A percentile compares a stretch with the other conserved stretches of the same genome.
These are phyloP conservation scores for Autographa pulchrina DNA, from an alignment of 2,888 invertebrate species.

Conservation along the genomic window DNA sequence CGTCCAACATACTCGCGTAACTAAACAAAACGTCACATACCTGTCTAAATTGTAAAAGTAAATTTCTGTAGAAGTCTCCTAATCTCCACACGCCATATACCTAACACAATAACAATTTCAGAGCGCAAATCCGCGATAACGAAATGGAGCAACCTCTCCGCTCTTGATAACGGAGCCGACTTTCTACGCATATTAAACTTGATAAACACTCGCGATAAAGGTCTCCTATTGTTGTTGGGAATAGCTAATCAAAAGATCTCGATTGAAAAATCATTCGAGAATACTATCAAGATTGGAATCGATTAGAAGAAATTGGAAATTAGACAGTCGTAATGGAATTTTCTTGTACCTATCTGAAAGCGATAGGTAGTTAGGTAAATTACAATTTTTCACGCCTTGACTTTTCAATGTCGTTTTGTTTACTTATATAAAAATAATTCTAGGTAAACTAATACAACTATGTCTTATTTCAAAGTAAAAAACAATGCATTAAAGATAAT, in stretches of 20 bases:
- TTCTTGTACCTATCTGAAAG: conserved; percentile 31
- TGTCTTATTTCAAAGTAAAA: not conserved
- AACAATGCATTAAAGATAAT: no score
- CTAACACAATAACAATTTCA: conserved; percentile 83
- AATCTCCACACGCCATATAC: conserved; percentile 82
- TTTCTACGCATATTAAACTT: conserved; percentile 87
- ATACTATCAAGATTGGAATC: conserved; percentile 70
- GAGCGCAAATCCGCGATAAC: conserved; percentile 80
- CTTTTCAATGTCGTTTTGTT: conserved; percentile 4
- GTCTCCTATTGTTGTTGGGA: conserved; percentile 77
- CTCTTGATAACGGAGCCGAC: conserved; percentile 79
- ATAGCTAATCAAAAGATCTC: conserved; percentile 85
- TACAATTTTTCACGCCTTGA: not conserved
- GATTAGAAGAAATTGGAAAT: conserved; percentile 57
- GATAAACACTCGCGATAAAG: conserved; percentile 83
- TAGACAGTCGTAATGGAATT: conserved; percentile 46
- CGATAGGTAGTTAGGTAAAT: conserved; percentile 10
- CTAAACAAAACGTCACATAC: conserved; percentile 15
- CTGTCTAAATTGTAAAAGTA: conserved; percentile 36
- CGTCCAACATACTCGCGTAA: not conserved
- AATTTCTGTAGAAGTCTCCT: conserved; percentile 41
- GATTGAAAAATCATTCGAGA: conserved; percentile 80
- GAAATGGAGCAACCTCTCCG: conserved; percentile 79
- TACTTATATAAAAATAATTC: conserved; percentile 12
- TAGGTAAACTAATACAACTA: not conserved